Evolutionary conservation across 2,888 invertebrate species (phyloP), one percentile per base, ranked within the genome.

Genomic region (Dioctria linearis): DNA sequence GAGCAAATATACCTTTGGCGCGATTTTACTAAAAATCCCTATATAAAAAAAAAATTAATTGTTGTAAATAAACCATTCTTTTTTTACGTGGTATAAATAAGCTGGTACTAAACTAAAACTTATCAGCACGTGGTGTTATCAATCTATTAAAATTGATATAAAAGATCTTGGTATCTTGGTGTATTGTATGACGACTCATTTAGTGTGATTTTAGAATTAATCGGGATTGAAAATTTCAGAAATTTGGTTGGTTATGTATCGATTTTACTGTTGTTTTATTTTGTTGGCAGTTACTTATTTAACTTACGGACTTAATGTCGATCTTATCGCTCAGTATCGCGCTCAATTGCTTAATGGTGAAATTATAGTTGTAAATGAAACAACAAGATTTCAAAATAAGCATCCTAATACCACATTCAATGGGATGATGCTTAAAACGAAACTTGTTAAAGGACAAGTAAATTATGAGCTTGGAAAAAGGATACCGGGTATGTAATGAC

Each of bases 401-500:
- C 40, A 78, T 54, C 78, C 78, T 42, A 67, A 67, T 51, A 6
- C 49, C 5, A 57, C 40, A 40, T 25, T 43, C 11, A 39, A 11
- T 54, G 71, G n/a, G n/a, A 37, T 11, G 5, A 65, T 78, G 51
- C 37, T 8, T 5, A 80, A 80, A 76, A 49, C 63, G 54, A 66
- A 46, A 37, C 66, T 66, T 9, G 57, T 65, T 25, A 59, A 59
- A 40, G 76, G 67, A 13, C 75, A 80, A 67, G 54, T 54, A 37
- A 69, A 69, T 11, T 80, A 80, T 39, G 37, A 59, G 40, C 46
- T 78, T 25, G 80, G 80, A 25, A 61, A 78, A 71, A 69, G 78
- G 71, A 71, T 78, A 42, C 46, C 78, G n/a, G 78, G 78, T 80
- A 76, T 25, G 37, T 54, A 54, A 66, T 40, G 42, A 37, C 1